Conservation (phyloP, 2,888 invertebrate genomes). For the Hoplodrina ambigua region DNA sequence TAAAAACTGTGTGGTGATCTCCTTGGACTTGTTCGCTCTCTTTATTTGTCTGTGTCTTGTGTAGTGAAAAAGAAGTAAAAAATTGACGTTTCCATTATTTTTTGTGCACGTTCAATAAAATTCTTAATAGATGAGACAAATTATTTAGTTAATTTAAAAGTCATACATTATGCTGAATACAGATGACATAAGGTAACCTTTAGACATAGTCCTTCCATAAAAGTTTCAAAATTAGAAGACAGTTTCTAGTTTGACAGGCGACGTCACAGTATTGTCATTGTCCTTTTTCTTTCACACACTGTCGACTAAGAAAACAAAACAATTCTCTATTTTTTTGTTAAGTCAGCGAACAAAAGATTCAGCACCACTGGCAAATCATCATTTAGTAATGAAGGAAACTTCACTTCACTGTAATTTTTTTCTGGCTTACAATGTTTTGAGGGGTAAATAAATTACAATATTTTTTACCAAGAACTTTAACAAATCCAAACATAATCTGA, state of each 20-base stretch:
- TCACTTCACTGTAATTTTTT: conserved; percentile 5
- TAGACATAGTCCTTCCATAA: no score
- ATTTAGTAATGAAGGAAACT: conserved; percentile 11
- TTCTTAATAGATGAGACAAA: no score
- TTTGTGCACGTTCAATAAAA: no score
- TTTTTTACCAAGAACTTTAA: conserved; percentile 2
- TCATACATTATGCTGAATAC: no score
- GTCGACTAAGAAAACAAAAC: not conserved
- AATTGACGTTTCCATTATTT: no score
- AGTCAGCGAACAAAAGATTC: conserved; percentile 4
- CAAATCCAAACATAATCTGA: not conserved
- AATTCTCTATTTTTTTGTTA: not conserved
- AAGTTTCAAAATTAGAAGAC: no score
- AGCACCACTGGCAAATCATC: not conserved
- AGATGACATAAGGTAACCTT: no score
- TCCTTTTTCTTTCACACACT: not conserved
- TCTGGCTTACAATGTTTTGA: conserved; percentile 14
- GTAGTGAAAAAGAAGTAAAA: no score
- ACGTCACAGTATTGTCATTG: not conserved
- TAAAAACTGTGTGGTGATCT: no score
- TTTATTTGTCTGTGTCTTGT: no score
- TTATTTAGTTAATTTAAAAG: no score
- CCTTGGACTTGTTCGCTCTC: no score
- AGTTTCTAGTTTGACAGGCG: not conserved
- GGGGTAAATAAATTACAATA: conserved; percentile 23